These are phyloP conservation scores for Nesospiza acunhae DNA, from an alignment of 2,113 vertebrate species.

Conservation along the genomic window DNA sequence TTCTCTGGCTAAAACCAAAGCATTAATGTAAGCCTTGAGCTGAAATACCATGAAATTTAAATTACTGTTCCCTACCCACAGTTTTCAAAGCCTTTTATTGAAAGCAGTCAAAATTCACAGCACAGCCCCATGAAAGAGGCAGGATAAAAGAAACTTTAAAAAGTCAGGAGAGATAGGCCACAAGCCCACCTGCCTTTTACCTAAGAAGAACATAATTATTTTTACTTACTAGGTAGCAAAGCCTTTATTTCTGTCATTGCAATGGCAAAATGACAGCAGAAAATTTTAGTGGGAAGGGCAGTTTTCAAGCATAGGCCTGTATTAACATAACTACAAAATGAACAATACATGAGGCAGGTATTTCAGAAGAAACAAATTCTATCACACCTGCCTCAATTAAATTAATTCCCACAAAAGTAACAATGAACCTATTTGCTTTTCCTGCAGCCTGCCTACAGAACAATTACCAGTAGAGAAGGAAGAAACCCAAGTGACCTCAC, in stretches of 20 bases:
- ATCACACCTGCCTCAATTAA: background rate
- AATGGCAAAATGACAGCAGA: background rate
- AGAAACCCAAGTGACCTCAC: background rate
- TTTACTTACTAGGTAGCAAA: background rate
- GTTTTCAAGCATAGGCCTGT: background rate
- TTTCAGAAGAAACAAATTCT: background rate
- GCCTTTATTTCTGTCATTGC: background rate
- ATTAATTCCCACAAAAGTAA: background rate
- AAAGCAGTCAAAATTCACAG: background rate
- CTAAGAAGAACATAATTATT: background rate
- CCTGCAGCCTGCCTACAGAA: background rate
- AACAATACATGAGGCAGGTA: background rate
- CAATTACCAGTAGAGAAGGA: background rate
- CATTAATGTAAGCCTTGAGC: background rate
- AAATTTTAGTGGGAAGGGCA: background rate
- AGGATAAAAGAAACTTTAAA: background rate
- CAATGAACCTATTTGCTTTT: background rate
- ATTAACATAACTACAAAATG: background rate
- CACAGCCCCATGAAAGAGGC: background rate
- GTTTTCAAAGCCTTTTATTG: background rate
- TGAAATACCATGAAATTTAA: background rate
- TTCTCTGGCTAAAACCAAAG: background rate
- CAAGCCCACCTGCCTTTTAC: background rate
- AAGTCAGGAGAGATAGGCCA: background rate
- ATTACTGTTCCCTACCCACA: background rate